Percentiles rank a stretch among this genome's conserved stretches.
Evolutionary conservation across 2,888 invertebrate genomes (phyloP).

Genomic region (Ariolimax columbianus): DNA sequence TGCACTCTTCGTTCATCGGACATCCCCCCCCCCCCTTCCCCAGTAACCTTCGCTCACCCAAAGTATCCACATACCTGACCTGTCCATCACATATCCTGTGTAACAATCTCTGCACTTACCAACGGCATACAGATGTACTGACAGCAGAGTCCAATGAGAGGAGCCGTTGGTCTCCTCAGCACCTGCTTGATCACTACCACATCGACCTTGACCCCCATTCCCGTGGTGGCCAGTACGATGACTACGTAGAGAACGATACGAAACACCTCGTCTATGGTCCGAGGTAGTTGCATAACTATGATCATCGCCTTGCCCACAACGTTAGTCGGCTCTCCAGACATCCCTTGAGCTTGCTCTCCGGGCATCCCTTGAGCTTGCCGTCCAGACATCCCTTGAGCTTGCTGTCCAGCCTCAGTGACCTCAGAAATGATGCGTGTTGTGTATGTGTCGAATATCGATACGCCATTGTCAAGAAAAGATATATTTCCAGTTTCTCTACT

Average conservation of each 20-base stretch:
- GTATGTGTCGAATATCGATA: too few species aligned
- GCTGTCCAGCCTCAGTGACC: neutral
- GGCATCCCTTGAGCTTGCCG: too few species aligned
- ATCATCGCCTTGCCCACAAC: constrained; percentile 51
- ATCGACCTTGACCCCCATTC: constrained; percentile 80
- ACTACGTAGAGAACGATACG: constrained; percentile 72
- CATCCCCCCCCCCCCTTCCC: too few species aligned
- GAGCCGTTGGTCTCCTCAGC: constrained; percentile 80
- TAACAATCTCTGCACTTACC: constrained; percentile 72
- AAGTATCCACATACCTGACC: too few species aligned
- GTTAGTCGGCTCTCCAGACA: neutral
- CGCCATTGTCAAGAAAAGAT: neutral
- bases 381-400: neutral
- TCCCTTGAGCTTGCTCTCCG: neutral
- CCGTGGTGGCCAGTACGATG: constrained; percentile 77
- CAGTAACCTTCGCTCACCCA: too few species aligned
- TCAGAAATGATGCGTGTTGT: neutral
- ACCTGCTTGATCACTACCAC: constrained; percentile 76
- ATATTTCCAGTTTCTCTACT: neutral
- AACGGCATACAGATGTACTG: constrained; percentile 81
- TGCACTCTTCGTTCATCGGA: too few species aligned
- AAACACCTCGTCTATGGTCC: constrained; percentile 71
- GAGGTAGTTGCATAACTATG: constrained; percentile 60
- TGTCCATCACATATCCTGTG: too few species aligned
- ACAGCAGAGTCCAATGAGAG: constrained; percentile 80